A percentile compares a stretch with the other conserved stretches of the same genome.
Evolutionary conservation across 2,113 vertebrate species (phyloP).

Genomic region (Thinocorus orbignyianus): DNA sequence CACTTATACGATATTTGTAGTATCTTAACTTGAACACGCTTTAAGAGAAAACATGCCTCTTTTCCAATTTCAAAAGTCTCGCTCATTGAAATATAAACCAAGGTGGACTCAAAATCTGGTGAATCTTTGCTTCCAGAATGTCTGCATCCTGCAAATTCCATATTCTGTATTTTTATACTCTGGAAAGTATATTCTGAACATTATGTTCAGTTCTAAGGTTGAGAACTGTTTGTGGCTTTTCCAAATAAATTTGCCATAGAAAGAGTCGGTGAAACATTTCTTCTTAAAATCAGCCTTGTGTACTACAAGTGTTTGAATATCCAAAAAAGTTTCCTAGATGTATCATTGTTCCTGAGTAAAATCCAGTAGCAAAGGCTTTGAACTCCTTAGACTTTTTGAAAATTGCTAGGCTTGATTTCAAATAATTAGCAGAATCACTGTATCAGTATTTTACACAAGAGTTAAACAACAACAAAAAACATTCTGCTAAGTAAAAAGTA

Average conservation of each 20-base stretch:
- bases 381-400: not conserved
- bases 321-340: not conserved
- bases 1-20: fast-evolving
- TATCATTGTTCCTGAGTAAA: not conserved
- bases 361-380: not conserved
- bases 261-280: not conserved
- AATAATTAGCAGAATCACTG: not conserved
- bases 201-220: not conserved
- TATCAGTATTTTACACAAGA: not conserved
- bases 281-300: not conserved
- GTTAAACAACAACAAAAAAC: not conserved
- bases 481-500: not conserved
- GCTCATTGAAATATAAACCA: not conserved
- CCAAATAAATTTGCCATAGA: not conserved
- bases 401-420: not conserved
- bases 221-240: not conserved
- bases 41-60: not conserved
- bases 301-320: not conserved
- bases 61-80: not conserved
- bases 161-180: not conserved
- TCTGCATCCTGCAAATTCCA: not conserved
- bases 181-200: not conserved
- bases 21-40: not conserved
- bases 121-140: not conserved
- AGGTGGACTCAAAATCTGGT: not conserved